phyloP scores from a whole-genome alignment of 2,113 vertebrate genomes.

The Alces alces region DNA sequence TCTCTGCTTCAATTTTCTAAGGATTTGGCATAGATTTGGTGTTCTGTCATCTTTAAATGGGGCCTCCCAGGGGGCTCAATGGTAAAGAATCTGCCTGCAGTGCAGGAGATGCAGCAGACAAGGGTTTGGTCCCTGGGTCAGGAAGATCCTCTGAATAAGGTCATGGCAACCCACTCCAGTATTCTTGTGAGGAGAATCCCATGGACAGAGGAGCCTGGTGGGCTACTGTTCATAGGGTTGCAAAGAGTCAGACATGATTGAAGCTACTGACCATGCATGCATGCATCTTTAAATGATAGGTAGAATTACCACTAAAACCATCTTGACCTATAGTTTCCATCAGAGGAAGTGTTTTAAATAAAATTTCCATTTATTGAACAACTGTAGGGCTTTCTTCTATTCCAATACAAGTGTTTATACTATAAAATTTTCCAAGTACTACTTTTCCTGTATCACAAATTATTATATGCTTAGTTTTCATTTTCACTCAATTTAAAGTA shows the following conservation, averaged over 20 bases:
- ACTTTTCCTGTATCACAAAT: not conserved
- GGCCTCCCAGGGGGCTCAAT: not conserved
- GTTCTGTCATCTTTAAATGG: not conserved
- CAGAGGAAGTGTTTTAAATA: not conserved
- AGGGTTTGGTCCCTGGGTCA: not conserved
- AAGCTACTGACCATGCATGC: not conserved
- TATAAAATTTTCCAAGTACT: not conserved
- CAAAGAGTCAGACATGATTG: not conserved
- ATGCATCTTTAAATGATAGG: not conserved
- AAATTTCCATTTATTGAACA: conserved; percentile 10
- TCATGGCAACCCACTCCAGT: not conserved
- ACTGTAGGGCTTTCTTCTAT: not conserved
- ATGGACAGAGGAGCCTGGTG: not conserved
- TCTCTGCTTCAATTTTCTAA: not conserved
- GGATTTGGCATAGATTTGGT: not conserved
- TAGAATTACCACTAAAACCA: not conserved
- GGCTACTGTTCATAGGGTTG: not conserved
- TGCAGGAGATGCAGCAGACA: not conserved
- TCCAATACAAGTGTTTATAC: not conserved
- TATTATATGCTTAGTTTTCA: not conserved
- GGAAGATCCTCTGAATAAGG: not conserved
- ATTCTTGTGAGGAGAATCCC: not conserved
- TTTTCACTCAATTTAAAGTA: not conserved
- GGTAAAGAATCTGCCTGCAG: not conserved
- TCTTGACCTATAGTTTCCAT: not conserved